These are phyloP conservation scores for Plagiodera versicolora DNA, from an alignment of 2,888 invertebrate genomes.

Conservation along the genomic window DNA sequence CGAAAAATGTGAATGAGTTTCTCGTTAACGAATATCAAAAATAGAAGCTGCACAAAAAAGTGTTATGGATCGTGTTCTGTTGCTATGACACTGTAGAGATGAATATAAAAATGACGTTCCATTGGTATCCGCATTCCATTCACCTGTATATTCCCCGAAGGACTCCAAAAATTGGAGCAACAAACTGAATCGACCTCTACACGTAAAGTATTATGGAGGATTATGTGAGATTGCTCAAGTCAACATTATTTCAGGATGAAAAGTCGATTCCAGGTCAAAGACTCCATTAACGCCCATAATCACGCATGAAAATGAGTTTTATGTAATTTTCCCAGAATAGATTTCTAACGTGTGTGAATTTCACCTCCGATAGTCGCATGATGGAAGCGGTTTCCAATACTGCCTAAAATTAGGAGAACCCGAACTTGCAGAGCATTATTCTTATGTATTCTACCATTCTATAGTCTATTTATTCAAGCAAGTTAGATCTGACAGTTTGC, in stretches of 20 bases:
- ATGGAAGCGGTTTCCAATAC: too few relatives aligned
- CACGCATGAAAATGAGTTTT: conserved; percentile 3
- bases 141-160: not conserved
- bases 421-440: too few relatives aligned
- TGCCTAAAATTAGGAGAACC: too few relatives aligned
- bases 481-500: too few relatives aligned
- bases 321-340: conserved; percentile 19
- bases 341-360: conserved; percentile 1
- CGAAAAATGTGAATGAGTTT: too few relatives aligned
- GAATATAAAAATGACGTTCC: not conserved
- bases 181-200: not conserved
- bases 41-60: too few relatives aligned
- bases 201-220: not conserved
- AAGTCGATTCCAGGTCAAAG: conserved; percentile 10
- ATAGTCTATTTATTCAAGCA: too few relatives aligned
- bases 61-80: too few relatives aligned
- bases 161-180: not conserved
- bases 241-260: conserved; percentile 7
- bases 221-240: not conserved
- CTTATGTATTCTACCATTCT: too few relatives aligned
- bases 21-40: too few relatives aligned
- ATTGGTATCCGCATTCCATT: not conserved
- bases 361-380: not conserved
- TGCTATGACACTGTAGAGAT: not conserved
- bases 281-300: conserved; percentile 9